These are phyloP conservation scores for Drosophila parthenogenetica DNA, from an alignment of 2,888 invertebrate species.

Conservation along the genomic window DNA sequence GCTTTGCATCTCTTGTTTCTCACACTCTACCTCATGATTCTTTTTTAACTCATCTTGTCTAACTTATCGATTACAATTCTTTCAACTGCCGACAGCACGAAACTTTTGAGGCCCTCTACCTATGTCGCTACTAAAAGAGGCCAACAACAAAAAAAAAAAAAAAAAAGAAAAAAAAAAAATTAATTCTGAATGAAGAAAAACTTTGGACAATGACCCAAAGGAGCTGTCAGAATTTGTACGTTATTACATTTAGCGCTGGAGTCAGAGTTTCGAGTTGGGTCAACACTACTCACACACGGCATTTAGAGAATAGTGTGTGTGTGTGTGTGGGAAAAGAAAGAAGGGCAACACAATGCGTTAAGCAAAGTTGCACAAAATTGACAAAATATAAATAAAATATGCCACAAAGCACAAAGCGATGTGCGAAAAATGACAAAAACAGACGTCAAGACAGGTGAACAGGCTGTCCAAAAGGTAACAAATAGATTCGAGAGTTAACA, in stretches of 20 bases:
- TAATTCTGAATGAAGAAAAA: constrained; percentile 7
- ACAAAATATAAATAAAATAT: constrained; percentile 81
- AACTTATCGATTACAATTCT: constrained; percentile 36
- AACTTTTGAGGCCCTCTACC: neutral
- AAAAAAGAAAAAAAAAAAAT: neutral
- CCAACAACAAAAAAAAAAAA: constrained; percentile 4
- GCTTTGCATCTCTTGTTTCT: neutral
- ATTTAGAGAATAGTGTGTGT: neutral
- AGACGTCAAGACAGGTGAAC: constrained; percentile 63
- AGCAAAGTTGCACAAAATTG: constrained; percentile 71
- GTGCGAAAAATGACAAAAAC: constrained; percentile 53
- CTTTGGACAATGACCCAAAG: constrained; percentile 65
- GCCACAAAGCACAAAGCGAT: constrained; percentile 57
- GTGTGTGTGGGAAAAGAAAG: neutral
- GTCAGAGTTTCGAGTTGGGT: constrained; percentile 8
- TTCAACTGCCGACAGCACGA: constrained; percentile 17
- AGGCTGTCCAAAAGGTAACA: constrained; percentile 46
- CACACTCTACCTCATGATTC: neutral
- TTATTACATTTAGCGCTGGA: constrained; percentile 65
- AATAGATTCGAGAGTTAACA: constrained; percentile 28
- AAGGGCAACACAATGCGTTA: constrained; percentile 41
- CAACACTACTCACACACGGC: constrained; percentile 6
- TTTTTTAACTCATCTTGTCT: neutral
- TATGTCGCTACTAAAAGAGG: neutral
- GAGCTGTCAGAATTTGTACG: constrained; percentile 70